Base-by-base conservation (phyloP, 2,888 invertebrate species). In the Acanthosepion esculentum region DNA sequence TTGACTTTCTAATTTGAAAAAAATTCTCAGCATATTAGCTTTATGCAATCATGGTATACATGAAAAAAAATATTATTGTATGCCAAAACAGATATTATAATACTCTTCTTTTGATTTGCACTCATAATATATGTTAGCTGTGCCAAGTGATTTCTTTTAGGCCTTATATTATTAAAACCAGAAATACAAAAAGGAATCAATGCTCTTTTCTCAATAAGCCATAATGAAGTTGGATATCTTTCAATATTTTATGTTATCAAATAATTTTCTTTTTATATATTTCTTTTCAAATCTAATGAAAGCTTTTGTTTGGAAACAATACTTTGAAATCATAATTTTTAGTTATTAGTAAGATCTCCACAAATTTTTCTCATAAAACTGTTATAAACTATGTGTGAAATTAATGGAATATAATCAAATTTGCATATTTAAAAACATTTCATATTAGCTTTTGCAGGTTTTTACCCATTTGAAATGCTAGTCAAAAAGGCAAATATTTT, bases 151-250 rank as follows among this genome's bases (percentile, higher is more conserved):
- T 78, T 78, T n/a, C 78, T 78, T 78, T 78, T 78, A 33, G 33
- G 78, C 78, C n/a, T 78, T 78, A 78, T 78, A 78, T 78, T 78
- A 78, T n/a, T 78, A 78, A 78, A 78, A 78, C 78, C n/a, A 33
- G 26, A 78, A 78, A 4, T 78, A 78, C 78, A 78, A 78, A n/a
- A n/a, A n/a, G n/a, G n/a, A 78, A 78, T 78, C 78, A 78, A 78
- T 78, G 78, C 33, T 10, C n/a, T n/a, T 15, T 78, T 15, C n/a
- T 15, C 78, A n/a, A n/a, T 78, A 78, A 78, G 78, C n/a, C n/a
- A n/a, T 78, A 78, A 78, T 78, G n/a, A n/a, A n/a, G 78, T 78
- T 78, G 78, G 78, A 78, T 12, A 78, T 78, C n/a, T 78, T n/a
- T 78, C n/a, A 78, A 78, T 78, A 78, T 78, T n/a, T 78, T n/a